phyloP scores from a whole-genome alignment of 37 sponge, comb jelly and placozoan genomes.

The Aplysina aerophoba region DNA sequence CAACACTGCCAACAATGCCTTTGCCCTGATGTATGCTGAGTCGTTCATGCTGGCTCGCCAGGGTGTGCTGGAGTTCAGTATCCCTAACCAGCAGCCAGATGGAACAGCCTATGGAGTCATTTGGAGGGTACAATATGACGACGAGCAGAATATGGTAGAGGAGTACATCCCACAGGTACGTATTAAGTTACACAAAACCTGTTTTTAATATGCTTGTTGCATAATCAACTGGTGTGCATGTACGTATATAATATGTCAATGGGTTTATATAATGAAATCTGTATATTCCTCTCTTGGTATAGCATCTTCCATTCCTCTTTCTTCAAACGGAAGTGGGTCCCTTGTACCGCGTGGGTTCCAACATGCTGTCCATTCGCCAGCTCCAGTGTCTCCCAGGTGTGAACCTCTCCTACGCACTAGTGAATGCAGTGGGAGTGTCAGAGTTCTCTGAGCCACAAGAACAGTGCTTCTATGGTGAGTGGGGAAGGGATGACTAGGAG shows the following conservation, averaged over 20 bases:
- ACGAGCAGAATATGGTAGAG: background rate
- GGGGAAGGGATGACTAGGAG: no score
- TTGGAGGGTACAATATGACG: constrained; percentile 15
- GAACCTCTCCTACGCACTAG: constrained; percentile 33
- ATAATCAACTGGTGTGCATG: no score
- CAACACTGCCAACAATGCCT: background rate
- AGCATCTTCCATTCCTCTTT: constrained; percentile 25
- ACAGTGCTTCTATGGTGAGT: constrained; percentile 22
- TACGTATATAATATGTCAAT: no score
- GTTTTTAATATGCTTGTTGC: no score
- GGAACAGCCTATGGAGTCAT: background rate
- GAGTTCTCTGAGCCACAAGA: constrained; percentile 11
- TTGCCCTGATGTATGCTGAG: background rate
- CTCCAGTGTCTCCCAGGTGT: constrained; percentile 11
- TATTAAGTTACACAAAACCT: no score
- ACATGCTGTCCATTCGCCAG: constrained; percentile 27
- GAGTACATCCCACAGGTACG: constrained; percentile 1
- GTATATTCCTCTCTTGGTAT: background rate
- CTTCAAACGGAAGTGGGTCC: constrained; percentile 16
- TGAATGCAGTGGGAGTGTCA: background rate
- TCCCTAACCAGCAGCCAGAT: background rate
- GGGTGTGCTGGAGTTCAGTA: constrained; percentile 6
- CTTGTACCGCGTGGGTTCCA: constrained; percentile 14
- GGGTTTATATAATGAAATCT: background rate
- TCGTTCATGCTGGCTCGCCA: background rate